Evolutionary conservation across 2,888 invertebrate genomes (phyloP).

Genomic region (Hypomecis atomaria): DNA sequence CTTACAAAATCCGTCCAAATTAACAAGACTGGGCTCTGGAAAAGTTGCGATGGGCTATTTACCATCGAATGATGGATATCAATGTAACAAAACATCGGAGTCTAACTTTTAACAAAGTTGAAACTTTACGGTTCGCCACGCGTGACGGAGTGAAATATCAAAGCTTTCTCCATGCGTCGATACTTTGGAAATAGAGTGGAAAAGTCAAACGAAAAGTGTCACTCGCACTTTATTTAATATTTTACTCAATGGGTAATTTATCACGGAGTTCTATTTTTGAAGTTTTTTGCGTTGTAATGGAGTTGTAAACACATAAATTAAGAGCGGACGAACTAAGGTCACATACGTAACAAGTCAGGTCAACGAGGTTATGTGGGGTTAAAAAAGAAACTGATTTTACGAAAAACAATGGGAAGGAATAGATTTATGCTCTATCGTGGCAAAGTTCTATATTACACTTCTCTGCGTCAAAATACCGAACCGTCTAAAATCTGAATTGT

Average conservation of each 20-base stretch:
- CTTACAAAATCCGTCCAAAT: conserved; percentile 1
- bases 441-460: too few relatives aligned
- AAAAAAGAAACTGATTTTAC: too few relatives aligned
- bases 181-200: conserved; percentile 56
- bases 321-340: too few relatives aligned
- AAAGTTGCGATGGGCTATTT: conserved; percentile 17
- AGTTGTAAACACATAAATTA: too few relatives aligned
- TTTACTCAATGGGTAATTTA: conserved; percentile 14
- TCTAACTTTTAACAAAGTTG: conserved; percentile 65
- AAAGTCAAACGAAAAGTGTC: conserved; percentile 53
- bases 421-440: too few relatives aligned
- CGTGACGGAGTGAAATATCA: conserved; percentile 68
- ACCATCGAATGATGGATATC: conserved; percentile 30
- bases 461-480: too few relatives aligned
- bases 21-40: background rate
- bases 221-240: conserved; percentile 39
- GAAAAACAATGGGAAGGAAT: too few relatives aligned
- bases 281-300: background rate
- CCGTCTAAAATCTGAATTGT: too few relatives aligned
- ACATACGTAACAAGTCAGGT: too few relatives aligned
- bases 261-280: background rate
- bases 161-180: conserved; percentile 56
- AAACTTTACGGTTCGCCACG: conserved; percentile 62
- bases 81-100: conserved; percentile 45
- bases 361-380: too few relatives aligned